Base-by-base conservation (phyloP, 2,797 vertebrate species). In the Poecile montanus region DNA sequence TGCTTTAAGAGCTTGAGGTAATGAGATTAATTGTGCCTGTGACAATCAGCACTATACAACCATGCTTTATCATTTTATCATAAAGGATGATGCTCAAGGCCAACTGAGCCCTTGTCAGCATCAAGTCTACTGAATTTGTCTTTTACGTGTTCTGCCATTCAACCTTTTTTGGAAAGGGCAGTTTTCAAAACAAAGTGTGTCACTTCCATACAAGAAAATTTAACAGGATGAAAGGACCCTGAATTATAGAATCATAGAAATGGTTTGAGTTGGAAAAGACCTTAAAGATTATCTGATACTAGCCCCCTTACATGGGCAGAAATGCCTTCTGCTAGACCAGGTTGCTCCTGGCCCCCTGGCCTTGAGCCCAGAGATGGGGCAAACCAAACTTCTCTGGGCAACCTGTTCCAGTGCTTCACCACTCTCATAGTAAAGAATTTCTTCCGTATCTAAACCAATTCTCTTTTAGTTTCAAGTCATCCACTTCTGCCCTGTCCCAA, bases 81-180 rank as follows among this genome's bases (percentile, higher is more conserved):
- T n/a, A 36, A 80, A 51, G 56, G 30, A 58, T 30, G 21, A 54
- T 2, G 1, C 26, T 66, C n/a, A 47, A 65, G 40, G 71, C 40
- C 16, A 51, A 8, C 40, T 56, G 57, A 66, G 44, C 30, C 20
- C 30, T 60, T 80, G 22, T n/a, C 48, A 71, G 29, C 40, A 38
- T 60, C 20, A 40, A 47, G n/a, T 27, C 29, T 62, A 2, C 13
- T 66, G 36, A 79, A 26, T 47, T 79, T 75, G 7, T 73, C 19
- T 30, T 10, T 80, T 30, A 30, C 2, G 1, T 40, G 2, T 71
- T 86, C 26, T 62, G 21, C 32, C 21, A 18, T 21, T 70, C 48
- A 13, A 2, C 0, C 0, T n/a, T 16, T 48, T 74, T 58, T 77
- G 44, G 7, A 36, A 74, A 65, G 32, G 3, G 20, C 22, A 38